Evolutionary conservation across 2,888 invertebrate species (phyloP).

Genomic region (Melanophora roralis): DNA sequence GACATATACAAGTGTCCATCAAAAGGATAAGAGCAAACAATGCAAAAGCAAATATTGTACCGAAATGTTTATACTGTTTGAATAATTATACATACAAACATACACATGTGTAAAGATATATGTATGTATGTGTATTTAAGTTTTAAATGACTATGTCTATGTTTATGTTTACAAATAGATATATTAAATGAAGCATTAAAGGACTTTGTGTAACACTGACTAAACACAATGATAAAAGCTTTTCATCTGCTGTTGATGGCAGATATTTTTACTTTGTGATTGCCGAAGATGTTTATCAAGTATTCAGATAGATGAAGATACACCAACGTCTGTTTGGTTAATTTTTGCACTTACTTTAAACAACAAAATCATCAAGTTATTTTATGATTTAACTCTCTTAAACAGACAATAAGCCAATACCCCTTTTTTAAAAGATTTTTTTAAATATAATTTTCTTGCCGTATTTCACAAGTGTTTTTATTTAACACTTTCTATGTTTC

Average conservation of each 20-base stretch:
- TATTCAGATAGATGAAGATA: slow-evolving; percentile 30
- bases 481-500: slow-evolving; percentile 10
- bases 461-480: slow-evolving; percentile 20
- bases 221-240: slow-evolving; percentile 29
- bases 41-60: slow-evolving; percentile 18
- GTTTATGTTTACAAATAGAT: slow-evolving; percentile 64
- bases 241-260: slow-evolving; percentile 13
- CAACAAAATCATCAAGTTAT: slow-evolving; percentile 46
- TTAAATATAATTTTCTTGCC: neutral
- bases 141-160: too few species aligned
- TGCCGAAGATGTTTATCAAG: slow-evolving; percentile 32
- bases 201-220: slow-evolving; percentile 63
- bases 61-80: neutral
- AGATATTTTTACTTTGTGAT: slow-evolving; percentile 30
- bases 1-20: slow-evolving; percentile 69
- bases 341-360: slow-evolving; percentile 31
- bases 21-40: slow-evolving; percentile 41
- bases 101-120: neutral
- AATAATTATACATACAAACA: neutral
- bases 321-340: slow-evolving; percentile 34
- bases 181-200: slow-evolving; percentile 75
- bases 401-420: neutral
- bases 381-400: neutral
- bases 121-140: slow-evolving; percentile 1
- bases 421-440: neutral